Percentiles rank a stretch among this genome's conserved stretches.
Evolutionary conservation across 2,797 vertebrate genomes (phyloP).

Genomic region (Pampus argenteus): DNA sequence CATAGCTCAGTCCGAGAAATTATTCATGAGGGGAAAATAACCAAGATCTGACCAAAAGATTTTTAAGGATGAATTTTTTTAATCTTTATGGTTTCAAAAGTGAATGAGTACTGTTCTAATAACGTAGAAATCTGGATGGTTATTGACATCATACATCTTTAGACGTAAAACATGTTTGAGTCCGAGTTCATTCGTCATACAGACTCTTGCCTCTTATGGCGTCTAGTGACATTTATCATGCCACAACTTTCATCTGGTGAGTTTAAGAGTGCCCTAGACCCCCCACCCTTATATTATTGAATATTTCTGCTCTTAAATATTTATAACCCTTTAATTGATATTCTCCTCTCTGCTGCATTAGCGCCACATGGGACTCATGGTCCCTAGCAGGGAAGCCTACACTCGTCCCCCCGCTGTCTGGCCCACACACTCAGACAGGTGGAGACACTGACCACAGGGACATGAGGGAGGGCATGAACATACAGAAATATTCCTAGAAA

Average conservation of each 20-base stretch:
- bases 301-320: constrained; percentile 88
- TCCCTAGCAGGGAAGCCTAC: constrained; percentile 75
- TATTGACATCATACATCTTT: constrained; percentile 79
- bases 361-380: constrained; percentile 77
- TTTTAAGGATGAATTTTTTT: constrained; percentile 46
- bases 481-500: constrained; percentile 28
- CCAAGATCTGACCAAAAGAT: constrained; percentile 48
- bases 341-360: constrained; percentile 82
- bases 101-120: constrained; percentile 44
- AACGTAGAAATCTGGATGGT: constrained; percentile 57
- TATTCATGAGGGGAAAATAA: constrained; percentile 50
- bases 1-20: constrained; percentile 47
- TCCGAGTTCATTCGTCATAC: constrained; percentile 76
- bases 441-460: constrained; percentile 73
- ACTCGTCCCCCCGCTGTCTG: constrained; percentile 66
- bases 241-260: constrained; percentile 83
- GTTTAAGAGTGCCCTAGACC: constrained; percentile 71
- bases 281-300: constrained; percentile 85
- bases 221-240: constrained; percentile 83
- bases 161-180: constrained; percentile 65
- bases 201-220: constrained; percentile 63
- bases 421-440: constrained; percentile 80
- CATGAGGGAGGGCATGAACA: constrained; percentile 35
- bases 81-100: constrained; percentile 39
- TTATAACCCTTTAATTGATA: constrained; percentile 89